phyloP scores from a whole-genome alignment of 2,888 invertebrate genomes.

The Euplagia quadripunctaria region DNA sequence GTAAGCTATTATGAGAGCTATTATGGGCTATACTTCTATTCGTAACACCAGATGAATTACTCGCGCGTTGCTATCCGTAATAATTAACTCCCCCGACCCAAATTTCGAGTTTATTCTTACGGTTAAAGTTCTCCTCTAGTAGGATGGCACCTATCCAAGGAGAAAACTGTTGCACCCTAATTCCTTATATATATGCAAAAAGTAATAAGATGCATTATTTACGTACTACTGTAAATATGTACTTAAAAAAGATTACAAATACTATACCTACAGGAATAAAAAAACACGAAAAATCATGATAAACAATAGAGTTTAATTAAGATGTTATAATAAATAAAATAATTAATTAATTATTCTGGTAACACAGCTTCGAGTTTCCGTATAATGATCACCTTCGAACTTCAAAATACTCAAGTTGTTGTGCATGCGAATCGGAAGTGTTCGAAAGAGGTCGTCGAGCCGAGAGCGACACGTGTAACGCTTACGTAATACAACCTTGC shows the following conservation, averaged over 20 bases:
- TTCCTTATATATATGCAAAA: too few species aligned
- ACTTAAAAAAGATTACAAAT: neutral
- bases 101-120: too few species aligned
- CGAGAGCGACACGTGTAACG: constrained; percentile 67
- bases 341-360: constrained; percentile 12
- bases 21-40: too few species aligned
- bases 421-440: constrained; percentile 86
- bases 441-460: constrained; percentile 77
- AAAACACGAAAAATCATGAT: neutral
- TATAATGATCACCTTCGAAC: constrained; percentile 73
- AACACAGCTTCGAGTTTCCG: constrained; percentile 62
- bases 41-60: too few species aligned
- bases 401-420: constrained; percentile 73
- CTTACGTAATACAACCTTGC: constrained; percentile 83
- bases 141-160: neutral
- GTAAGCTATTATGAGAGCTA: too few species aligned
- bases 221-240: neutral
- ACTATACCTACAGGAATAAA: neutral
- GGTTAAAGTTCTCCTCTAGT: neutral
- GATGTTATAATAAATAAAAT: constrained; percentile 11
- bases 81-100: too few species aligned
- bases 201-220: neutral
- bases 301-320: constrained; percentile 3
- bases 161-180: neutral
- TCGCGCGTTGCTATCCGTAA: too few species aligned